These are phyloP conservation scores for Alloscopus bannaensis DNA, from an alignment of 2,888 invertebrate species.

Conservation along the genomic window DNA sequence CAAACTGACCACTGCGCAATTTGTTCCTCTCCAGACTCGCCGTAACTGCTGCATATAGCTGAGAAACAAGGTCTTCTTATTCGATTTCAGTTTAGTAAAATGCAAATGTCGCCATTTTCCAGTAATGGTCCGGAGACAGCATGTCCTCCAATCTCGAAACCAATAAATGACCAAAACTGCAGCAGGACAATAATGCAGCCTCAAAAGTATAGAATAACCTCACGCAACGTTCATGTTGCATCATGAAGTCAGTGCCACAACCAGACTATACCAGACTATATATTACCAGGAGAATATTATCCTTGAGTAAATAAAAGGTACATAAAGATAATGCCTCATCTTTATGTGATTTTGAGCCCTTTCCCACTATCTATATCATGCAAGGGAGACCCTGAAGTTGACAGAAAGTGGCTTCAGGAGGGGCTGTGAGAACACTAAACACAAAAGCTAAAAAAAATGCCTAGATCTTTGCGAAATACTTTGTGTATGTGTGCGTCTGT, in stretches of 20 bases:
- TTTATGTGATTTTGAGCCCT: slow-evolving; percentile 58
- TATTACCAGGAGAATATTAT: slow-evolving; percentile 21
- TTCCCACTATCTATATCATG: slow-evolving; percentile 58
- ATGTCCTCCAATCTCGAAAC: too few species aligned
- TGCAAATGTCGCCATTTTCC: too few species aligned
- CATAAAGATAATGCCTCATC: slow-evolving; percentile 51
- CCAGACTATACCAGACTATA: background rate
- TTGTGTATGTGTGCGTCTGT: background rate
- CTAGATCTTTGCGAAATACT: background rate
- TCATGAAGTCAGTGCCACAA: slow-evolving; percentile 23
- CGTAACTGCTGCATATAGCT: too few species aligned
- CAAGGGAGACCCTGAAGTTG: slow-evolving; percentile 42
- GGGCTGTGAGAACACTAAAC: slow-evolving; percentile 6
- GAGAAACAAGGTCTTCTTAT: too few species aligned
- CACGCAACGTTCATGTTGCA: slow-evolving; percentile 6
- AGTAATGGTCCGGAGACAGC: too few species aligned
- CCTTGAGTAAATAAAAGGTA: slow-evolving; percentile 36
- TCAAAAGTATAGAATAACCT: slow-evolving; percentile 5
- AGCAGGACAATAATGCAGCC: slow-evolving; percentile 7
- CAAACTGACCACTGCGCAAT: too few species aligned
- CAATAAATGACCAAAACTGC: background rate
- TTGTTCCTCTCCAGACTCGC: too few species aligned
- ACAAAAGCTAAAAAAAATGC: slow-evolving; percentile 3
- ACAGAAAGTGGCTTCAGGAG: slow-evolving; percentile 61
- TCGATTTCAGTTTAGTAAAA: too few species aligned